phyloP scores from a whole-genome alignment of 2,113 vertebrate species.

The Acanthisitta chloris region DNA sequence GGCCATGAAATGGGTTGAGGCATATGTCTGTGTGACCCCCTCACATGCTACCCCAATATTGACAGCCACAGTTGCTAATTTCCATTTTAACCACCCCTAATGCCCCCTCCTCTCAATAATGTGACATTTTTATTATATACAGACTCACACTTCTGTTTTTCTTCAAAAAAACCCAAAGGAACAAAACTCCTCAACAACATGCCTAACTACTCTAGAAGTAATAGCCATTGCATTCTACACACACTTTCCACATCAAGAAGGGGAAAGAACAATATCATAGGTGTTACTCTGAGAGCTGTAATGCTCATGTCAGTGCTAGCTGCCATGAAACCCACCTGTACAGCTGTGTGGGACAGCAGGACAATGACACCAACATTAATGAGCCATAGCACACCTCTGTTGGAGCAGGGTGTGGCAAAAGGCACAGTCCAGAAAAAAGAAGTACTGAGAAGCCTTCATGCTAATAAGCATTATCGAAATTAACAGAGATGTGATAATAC shows the following conservation, averaged over 20 bases:
- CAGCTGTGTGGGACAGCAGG: neutral
- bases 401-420: neutral
- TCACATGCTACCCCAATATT: accelerated
- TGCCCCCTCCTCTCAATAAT: neutral
- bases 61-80: neutral
- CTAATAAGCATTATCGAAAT: neutral
- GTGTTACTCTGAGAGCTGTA: neutral
- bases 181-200: neutral
- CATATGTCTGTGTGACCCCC: neutral
- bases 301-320: neutral
- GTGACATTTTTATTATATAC: neutral
- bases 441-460: neutral
- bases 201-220: neutral
- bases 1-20: neutral
- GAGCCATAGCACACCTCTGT: neutral
- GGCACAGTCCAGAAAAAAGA: neutral
- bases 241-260: neutral
- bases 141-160: neutral
- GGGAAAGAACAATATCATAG: neutral
- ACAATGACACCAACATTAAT: neutral
- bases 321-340: neutral
- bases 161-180: neutral
- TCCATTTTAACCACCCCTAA: neutral
- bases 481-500: neutral
- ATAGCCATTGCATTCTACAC: neutral